Base-by-base conservation (phyloP, 2,797 vertebrate genomes). In the Champsocephalus gunnari region DNA sequence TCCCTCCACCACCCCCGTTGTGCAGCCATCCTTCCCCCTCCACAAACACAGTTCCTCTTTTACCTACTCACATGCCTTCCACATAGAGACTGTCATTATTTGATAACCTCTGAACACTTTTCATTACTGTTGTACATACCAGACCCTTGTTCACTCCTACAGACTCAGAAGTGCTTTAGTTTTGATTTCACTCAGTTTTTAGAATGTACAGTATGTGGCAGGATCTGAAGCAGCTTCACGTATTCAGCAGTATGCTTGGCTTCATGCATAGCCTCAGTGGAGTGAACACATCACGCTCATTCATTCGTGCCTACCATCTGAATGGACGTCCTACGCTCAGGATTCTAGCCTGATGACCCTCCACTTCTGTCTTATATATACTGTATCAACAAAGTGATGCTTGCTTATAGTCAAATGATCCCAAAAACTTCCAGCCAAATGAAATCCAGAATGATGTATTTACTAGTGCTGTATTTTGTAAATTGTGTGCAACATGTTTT, bases 51-150 rank as follows among this genome's bases (percentile, higher is more conserved):
- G 65, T 9, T 85, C 91, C 50, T 83, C 88, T 45, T 93, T 92
- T 60, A 83, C 92, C 71, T 86, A 92, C 89, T 94, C 96, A 2
- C 86, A 87, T 0, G 74, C 87, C 90, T 95, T 95, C 87, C 90
- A 88, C 85, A 91, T 95, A 2, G 95, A 96, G 91, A 93, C 96
- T 3, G 88, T 95, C 4, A 92, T 95, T 77, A 89, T 96, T 76
- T 96, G 71, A 81, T 50, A 55, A 78, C 65, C 57, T 75, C 63
- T 71, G 62, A 84, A 73, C 66, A 76, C 55, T 60, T 43, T 71
- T 81, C 53, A 77, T 80, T 73, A 72, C 66, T 84, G 70, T 81
- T 94, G 91, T 93, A 93, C 82, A 92, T 88, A 93, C 50, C 69
- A 77, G 84, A 83, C 63, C 70, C 74, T 80, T 73, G 77, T 68